Evolutionary conservation across 2,888 invertebrate species (phyloP).

Genomic region (Erebia epiphron): DNA sequence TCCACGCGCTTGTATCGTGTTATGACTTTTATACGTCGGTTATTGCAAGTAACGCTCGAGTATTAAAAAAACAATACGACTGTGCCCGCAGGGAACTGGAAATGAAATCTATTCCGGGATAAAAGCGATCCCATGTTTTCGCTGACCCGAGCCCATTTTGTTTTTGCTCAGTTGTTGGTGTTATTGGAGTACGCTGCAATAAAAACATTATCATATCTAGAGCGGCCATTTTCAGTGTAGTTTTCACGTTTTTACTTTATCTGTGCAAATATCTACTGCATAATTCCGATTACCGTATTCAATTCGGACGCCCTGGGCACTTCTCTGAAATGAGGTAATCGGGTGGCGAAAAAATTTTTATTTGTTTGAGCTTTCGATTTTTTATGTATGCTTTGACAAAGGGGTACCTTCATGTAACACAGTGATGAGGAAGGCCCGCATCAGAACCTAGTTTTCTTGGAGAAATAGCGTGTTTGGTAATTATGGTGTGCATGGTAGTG

Average conservation of each 20-base stretch:
- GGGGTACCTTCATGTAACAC: too few species aligned
- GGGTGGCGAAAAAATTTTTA: too few species aligned
- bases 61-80: conserved; percentile 17
- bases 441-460: too few species aligned
- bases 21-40: conserved; percentile 11
- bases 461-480: too few species aligned
- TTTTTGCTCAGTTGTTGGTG: conserved; percentile 3
- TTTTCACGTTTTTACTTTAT: neutral
- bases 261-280: too few species aligned
- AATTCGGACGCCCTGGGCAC: too few species aligned
- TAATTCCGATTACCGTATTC: neutral
- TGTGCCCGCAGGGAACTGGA: conserved; percentile 12
- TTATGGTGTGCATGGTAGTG: too few species aligned
- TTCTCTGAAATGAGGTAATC: too few species aligned
- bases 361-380: too few species aligned
- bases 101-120: conserved; percentile 19
- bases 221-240: neutral
- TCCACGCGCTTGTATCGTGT: neutral
- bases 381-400: too few species aligned
- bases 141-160: conserved; percentile 15
- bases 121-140: conserved; percentile 22
- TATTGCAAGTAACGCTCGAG: neutral
- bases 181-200: conserved; percentile 16
- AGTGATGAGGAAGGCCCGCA: too few species aligned
- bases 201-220: conserved; percentile 15